Evolutionary conservation across 35 echinoderm and acorn worm genomes (phyloP).

Genomic region (Lytechinus variegatus): DNA sequence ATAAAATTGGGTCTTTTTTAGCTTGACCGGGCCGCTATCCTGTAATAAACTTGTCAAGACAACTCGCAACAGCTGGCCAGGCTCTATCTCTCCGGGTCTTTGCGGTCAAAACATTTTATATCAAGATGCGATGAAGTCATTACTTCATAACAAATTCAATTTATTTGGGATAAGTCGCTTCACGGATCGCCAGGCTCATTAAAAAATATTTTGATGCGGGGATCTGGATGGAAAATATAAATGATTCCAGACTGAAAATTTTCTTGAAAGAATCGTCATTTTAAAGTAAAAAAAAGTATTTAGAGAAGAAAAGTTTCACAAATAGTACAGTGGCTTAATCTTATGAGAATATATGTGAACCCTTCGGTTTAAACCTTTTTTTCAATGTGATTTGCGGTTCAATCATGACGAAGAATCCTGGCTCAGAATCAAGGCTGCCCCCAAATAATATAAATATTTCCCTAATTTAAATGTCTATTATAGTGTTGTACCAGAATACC

Average conservation of each 20-base stretch:
- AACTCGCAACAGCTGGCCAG: background rate
- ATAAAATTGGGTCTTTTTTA: background rate
- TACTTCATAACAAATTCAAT: slow-evolving; percentile 9
- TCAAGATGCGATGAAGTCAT: slow-evolving; percentile 10
- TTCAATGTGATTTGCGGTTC: too few relatives aligned
- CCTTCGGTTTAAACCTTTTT: too few relatives aligned
- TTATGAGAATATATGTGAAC: too few relatives aligned
- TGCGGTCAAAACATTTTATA: slow-evolving; percentile 19
- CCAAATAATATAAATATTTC: too few relatives aligned
- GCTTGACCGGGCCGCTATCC: slow-evolving; percentile 14
- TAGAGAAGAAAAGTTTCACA: background rate
- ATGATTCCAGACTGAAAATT: background rate
- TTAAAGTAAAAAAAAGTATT: background rate
- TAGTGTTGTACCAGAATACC: too few relatives aligned
- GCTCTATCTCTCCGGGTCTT: background rate
- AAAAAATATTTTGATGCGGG: background rate
- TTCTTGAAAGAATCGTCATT: background rate
- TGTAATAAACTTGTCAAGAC: slow-evolving; percentile 13
- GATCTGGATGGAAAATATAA: background rate
- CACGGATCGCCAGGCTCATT: background rate
- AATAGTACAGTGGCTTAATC: background rate
- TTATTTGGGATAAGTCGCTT: background rate
- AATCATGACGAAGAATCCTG: too few relatives aligned
- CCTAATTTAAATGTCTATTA: too few relatives aligned
- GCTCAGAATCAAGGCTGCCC: too few relatives aligned